Conservation (phyloP, 2,888 invertebrate genomes). For the Lithophane ornitopus region DNA sequence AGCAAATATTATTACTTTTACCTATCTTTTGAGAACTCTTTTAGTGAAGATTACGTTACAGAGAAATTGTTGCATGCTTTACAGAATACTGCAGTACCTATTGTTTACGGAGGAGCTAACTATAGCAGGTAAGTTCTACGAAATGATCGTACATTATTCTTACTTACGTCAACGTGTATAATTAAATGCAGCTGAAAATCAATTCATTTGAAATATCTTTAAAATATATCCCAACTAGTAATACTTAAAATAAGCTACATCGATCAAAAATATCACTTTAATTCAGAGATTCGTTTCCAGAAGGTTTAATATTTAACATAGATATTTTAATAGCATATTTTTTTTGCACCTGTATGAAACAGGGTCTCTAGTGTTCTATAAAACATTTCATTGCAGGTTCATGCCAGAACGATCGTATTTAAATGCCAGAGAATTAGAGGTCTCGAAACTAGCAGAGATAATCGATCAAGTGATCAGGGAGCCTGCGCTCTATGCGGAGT, state of each 20-base stretch:
- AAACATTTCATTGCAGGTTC: conserved; percentile 74
- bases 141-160: not conserved
- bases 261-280: not conserved
- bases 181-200: not conserved
- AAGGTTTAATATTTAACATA: not conserved
- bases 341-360: not conserved
- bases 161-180: not conserved
- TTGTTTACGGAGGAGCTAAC: conserved; percentile 92
- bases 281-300: not conserved
- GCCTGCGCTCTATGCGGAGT: conserved; percentile 77
- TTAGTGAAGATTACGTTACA: conserved; percentile 80
- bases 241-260: not conserved
- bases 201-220: not conserved
- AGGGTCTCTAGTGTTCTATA: not conserved
- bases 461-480: conserved; percentile 79
- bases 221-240: too few species aligned
- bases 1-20: conserved; percentile 76
- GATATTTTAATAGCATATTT: not conserved
- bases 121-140: conserved; percentile 72
- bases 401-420: conserved; percentile 84
- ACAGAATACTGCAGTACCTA: conserved; percentile 90
- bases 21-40: conserved; percentile 81
- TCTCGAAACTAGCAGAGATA: conserved; percentile 72
- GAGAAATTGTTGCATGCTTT: conserved; percentile 78
- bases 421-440: conserved; percentile 76